Conservation (phyloP, 2,113 vertebrate species). For the Thalassoma bifasciatum region DNA sequence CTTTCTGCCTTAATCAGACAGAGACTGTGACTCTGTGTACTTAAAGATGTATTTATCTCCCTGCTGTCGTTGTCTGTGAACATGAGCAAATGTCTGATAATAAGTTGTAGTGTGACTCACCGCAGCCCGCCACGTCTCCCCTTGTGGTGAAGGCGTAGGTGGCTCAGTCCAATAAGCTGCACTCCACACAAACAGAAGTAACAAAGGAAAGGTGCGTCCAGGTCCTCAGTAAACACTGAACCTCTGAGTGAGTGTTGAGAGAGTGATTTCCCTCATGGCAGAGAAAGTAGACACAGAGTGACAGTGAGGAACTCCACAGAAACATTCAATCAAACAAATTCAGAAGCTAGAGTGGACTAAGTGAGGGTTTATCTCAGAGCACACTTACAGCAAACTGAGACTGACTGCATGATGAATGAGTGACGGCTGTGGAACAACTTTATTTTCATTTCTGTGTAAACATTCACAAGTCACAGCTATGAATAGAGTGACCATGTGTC, state of each 20-base stretch:
- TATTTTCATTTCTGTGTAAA: too few species aligned
- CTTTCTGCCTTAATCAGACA: not conserved
- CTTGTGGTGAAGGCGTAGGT: constrained; percentile 20
- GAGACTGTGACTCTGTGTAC: not conserved
- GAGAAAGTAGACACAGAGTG: not conserved
- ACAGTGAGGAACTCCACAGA: not conserved
- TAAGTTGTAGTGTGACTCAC: constrained; percentile 21
- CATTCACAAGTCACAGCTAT: too few species aligned
- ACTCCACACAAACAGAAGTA: constrained; percentile 1
- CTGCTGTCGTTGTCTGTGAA: not conserved
- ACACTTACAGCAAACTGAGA: too few species aligned
- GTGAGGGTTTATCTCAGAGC: not conserved
- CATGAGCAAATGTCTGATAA: constrained; percentile 6
- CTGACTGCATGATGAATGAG: too few species aligned
- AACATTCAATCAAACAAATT: constrained; percentile 1
- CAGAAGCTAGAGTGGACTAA: not conserved
- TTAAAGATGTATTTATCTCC: not conserved
- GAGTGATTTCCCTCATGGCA: not conserved
- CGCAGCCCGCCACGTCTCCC: not conserved
- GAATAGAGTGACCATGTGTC: too few species aligned
- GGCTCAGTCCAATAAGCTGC: constrained; percentile 3
- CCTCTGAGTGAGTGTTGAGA: not conserved
- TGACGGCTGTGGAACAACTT: too few species aligned
- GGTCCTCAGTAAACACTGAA: not conserved
- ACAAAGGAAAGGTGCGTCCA: not conserved